phyloP scores from a whole-genome alignment of 2,113 vertebrate species.

The Callospermophilus lateralis region DNA sequence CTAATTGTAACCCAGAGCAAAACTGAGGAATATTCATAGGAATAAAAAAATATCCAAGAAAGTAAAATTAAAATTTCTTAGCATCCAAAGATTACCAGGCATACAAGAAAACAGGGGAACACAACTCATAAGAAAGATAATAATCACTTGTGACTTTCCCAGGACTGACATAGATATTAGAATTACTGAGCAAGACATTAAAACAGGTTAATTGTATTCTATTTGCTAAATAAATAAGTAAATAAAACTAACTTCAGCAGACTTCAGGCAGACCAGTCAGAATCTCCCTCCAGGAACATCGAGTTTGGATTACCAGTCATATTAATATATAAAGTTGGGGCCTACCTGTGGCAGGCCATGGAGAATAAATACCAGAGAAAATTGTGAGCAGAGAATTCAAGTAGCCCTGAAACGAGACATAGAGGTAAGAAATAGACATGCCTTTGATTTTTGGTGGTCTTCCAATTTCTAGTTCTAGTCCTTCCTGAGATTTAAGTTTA shows the following conservation, averaged over 20 bases:
- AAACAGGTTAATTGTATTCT: not conserved
- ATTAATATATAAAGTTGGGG: not conserved
- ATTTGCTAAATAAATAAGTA: not conserved
- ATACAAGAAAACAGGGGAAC: conserved; percentile 21
- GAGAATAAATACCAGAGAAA: not conserved
- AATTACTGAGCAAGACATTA: not conserved
- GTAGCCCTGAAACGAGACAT: not conserved
- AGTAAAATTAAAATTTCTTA: not conserved
- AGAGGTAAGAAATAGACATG: not conserved
- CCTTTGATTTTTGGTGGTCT: not conserved
- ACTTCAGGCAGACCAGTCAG: not conserved
- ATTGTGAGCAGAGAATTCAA: not conserved
- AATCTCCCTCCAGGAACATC: not conserved
- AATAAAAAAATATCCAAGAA: not conserved
- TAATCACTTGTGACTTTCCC: not conserved
- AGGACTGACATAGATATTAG: conserved; percentile 16
- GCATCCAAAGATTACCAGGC: conserved; percentile 7
- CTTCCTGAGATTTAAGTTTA: not conserved
- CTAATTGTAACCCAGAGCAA: not conserved
- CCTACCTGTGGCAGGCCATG: not conserved
- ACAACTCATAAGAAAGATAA: not conserved
- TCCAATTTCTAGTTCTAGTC: not conserved
- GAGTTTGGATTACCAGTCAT: not conserved
- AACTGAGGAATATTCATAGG: not conserved
- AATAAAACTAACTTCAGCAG: not conserved